Evolutionary conservation across 2,888 invertebrate genomes (phyloP).

Genomic region (Caenorhabditis japonica): DNA sequence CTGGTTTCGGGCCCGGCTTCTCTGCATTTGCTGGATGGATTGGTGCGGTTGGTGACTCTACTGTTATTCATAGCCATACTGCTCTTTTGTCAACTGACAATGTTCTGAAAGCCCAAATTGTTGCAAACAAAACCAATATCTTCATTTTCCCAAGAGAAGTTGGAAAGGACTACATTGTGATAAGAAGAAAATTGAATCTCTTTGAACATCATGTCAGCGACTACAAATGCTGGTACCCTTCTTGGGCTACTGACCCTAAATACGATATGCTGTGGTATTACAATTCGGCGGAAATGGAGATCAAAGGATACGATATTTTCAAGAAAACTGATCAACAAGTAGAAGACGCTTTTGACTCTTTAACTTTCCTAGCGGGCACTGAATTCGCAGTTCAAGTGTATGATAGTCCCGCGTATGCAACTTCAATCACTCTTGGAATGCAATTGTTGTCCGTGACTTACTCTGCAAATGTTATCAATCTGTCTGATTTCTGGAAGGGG

Average conservation of each 20-base stretch:
- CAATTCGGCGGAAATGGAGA: constrained; percentile 71
- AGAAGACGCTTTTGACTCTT: constrained; percentile 41
- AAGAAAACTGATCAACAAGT: constrained; percentile 19
- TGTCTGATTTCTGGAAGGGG: constrained; percentile 54
- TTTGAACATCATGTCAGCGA: constrained; percentile 64
- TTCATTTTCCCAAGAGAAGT: constrained; percentile 68
- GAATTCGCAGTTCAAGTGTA: constrained; percentile 65
- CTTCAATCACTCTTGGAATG: constrained; percentile 60
- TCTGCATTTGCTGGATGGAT: constrained; percentile 91
- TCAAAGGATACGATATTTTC: constrained; percentile 55
- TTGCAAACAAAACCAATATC: constrained; percentile 64
- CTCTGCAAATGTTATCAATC: constrained; percentile 54
- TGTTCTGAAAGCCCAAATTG: constrained; percentile 66
- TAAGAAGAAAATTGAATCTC: constrained; percentile 57
- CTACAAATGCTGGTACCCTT: constrained; percentile 60
- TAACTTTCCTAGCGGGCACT: constrained; percentile 57
- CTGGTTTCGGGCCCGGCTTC: constrained; percentile 87
- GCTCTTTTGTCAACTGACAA: constrained; percentile 66
- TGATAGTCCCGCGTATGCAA: constrained; percentile 39
- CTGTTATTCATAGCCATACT: constrained; percentile 81
- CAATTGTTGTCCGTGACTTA: constrained; percentile 60
- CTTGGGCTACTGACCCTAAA: constrained; percentile 84
- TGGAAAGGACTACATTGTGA: constrained; percentile 67
- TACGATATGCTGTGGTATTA: constrained; percentile 96
- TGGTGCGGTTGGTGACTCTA: constrained; percentile 95